A percentile compares a stretch with the other conserved stretches of the same genome.
Evolutionary conservation across 92 coral and sea anemone genomes (phyloP).

Genomic region (Siderastrea siderea): DNA sequence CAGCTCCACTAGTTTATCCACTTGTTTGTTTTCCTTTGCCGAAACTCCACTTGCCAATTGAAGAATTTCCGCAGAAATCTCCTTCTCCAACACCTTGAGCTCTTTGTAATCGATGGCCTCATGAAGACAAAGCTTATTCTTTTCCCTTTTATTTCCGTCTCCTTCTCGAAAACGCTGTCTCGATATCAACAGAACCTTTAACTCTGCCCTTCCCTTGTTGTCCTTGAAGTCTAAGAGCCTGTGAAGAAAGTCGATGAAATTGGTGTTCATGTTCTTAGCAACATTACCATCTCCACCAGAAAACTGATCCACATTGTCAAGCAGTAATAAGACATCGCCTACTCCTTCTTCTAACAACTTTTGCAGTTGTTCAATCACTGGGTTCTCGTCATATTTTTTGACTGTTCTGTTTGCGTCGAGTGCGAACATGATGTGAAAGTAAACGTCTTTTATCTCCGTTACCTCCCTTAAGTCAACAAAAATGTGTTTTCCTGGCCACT

Average conservation of each 20-base stretch:
- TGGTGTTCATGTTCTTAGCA: not conserved
- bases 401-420: not conserved
- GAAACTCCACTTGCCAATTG: not conserved
- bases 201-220: not conserved
- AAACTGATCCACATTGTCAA: too few relatives aligned
- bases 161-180: conserved; percentile 1
- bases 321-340: conserved; percentile 3
- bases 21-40: not conserved
- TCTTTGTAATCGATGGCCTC: not conserved
- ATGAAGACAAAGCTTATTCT: not conserved
- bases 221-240: not conserved
- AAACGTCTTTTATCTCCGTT: conserved; percentile 27
- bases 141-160: not conserved
- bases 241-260: not conserved
- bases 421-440: conserved; percentile 16
- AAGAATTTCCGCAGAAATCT: conserved; percentile 18
- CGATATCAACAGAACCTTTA: not conserved
- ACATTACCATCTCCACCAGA: not conserved
- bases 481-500: not conserved
- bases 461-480: too few relatives aligned
- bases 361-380: conserved; percentile 7
- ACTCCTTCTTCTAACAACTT: not conserved
- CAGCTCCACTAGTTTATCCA: conserved; percentile 20
- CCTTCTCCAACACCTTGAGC: not conserved
- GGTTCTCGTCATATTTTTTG: conserved; percentile 7